Evolutionary conservation across 2,113 vertebrate genomes (phyloP), one percentile per base, ranked within the genome.

Genomic region (Zingel zingel): DNA sequence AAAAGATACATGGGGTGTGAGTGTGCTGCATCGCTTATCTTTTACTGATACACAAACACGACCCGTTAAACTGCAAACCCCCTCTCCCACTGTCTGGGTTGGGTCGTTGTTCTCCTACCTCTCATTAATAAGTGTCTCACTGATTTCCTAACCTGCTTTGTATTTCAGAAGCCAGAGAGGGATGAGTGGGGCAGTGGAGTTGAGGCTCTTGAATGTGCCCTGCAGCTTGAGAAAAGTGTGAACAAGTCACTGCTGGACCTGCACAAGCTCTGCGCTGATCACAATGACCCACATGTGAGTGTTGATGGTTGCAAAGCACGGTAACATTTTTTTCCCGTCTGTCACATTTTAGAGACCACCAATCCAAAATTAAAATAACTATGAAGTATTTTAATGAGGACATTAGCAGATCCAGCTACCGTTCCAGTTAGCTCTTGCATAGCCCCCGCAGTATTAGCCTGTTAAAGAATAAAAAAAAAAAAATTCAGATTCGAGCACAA

Each of bases 121-220:
- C 13, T 70, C 12, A 56, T 81, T 77, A 74, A 63, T 58, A 33
- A 70, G 9, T 68, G 30, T 62, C 19, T 80, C 2, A 47, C 2
- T 74, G 43, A 61, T 56, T n/a, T 14, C 8, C 36, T 62, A 12
- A 73, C 8, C 4, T 27, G 53, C 13, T 88, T 43, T 83, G 19
- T 56, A 15, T 85, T 84, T 19, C 85, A 96, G 96, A 96, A 96
- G 82, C 98, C 98, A 36, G 98, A 99, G 47, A 94, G 95, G 27
- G 98, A 99, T 21, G 98, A 99, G 90, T 99, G 98, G 98, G 97
- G 96, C 85, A 99, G 93, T 0, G 98, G 97, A 0, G 76, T 97
- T 51, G 98, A 97, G 56, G 98, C 98, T 2, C 96, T 99, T 88
- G 97, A 98, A 75, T 97, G 96, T 56, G 96, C 97, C 5, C 92